phyloP scores from a whole-genome alignment of 1,140 invertebrate genomes.

The Gryon sp. region DNA sequence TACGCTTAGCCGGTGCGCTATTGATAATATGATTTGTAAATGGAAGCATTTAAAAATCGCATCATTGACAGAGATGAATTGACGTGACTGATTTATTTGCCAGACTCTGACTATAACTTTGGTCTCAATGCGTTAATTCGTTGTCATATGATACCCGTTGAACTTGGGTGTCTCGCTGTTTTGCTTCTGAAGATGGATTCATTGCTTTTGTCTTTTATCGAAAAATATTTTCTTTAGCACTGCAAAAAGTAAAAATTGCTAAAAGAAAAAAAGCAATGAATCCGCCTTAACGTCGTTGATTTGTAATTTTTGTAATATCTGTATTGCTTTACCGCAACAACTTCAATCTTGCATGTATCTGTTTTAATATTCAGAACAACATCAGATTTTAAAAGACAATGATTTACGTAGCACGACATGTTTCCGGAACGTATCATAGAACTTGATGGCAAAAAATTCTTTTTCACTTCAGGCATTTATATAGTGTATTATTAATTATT shows the following conservation, averaged over 20 bases:
- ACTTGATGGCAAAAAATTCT: neutral
- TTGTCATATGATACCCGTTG: conserved; percentile 21
- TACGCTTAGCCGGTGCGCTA: conserved; percentile 15
- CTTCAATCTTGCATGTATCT: too few species aligned
- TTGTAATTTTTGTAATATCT: too few species aligned
- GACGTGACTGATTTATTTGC: conserved; percentile 17
- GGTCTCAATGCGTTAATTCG: conserved; percentile 2
- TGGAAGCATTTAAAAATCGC: conserved; percentile 1
- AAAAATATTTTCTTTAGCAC: too few species aligned
- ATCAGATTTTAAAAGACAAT: conserved; percentile 17
- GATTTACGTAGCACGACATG: neutral
- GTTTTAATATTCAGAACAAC: too few species aligned
- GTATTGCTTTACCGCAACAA: too few species aligned
- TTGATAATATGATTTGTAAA: conserved; percentile 42
- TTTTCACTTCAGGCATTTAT: neutral
- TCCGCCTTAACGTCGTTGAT: neutral
- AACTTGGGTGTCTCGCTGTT: conserved; percentile 5
- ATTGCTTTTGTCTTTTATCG: neutral
- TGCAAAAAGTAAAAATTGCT: too few species aligned
- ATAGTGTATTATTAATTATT: conserved; percentile 25
- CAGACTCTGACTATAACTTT: neutral
- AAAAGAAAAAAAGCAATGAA: too few species aligned
- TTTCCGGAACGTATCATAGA: neutral
- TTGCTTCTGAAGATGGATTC: neutral
- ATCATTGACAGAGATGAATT: conserved; percentile 28